Percentiles rank a stretch among this genome's conserved stretches.
Conservation (phyloP, 2,888 invertebrate genomes). For the Synergus gifuensis region DNA sequence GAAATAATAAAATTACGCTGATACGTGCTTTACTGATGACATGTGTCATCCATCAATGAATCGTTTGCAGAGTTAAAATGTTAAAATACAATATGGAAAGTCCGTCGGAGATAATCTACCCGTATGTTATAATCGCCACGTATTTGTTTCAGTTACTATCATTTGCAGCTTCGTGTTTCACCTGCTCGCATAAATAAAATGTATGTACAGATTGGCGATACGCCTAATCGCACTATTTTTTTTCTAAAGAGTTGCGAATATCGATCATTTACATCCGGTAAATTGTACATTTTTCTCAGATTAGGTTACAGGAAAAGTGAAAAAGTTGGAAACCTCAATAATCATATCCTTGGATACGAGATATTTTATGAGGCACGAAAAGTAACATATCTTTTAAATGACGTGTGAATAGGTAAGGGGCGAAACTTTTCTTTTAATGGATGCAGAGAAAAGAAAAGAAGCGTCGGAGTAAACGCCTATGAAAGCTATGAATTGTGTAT, state of each 20-base stretch:
- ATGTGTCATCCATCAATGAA: slow-evolving; percentile 40
- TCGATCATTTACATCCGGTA: slow-evolving; percentile 22
- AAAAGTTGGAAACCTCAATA: background rate
- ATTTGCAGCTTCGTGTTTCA: slow-evolving; percentile 69
- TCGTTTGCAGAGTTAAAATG: slow-evolving; percentile 55
- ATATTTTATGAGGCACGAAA: slow-evolving; percentile 11
- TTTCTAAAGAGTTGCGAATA: slow-evolving; percentile 33
- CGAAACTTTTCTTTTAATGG: slow-evolving; percentile 43
- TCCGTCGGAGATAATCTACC: slow-evolving; percentile 75
- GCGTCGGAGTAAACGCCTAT: slow-evolving; percentile 49
- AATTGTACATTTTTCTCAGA: background rate
- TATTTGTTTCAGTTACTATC: slow-evolving; percentile 76
- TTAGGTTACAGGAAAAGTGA: background rate
- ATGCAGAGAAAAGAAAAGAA: slow-evolving; percentile 44
- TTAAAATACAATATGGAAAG: slow-evolving; percentile 75
- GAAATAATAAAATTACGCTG: slow-evolving; percentile 8
- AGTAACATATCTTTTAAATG: slow-evolving; percentile 23
- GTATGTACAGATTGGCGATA: slow-evolving; percentile 50
- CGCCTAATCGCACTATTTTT: slow-evolving; percentile 44
- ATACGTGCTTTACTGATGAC: background rate
- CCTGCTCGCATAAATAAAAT: slow-evolving; percentile 67
- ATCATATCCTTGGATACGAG: background rate
- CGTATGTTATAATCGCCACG: slow-evolving; percentile 76
- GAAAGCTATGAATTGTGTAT: slow-evolving; percentile 67
- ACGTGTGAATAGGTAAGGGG: slow-evolving; percentile 5